phyloP scores from a whole-genome alignment of 2,888 invertebrate species.

The Aplocera efformata region DNA sequence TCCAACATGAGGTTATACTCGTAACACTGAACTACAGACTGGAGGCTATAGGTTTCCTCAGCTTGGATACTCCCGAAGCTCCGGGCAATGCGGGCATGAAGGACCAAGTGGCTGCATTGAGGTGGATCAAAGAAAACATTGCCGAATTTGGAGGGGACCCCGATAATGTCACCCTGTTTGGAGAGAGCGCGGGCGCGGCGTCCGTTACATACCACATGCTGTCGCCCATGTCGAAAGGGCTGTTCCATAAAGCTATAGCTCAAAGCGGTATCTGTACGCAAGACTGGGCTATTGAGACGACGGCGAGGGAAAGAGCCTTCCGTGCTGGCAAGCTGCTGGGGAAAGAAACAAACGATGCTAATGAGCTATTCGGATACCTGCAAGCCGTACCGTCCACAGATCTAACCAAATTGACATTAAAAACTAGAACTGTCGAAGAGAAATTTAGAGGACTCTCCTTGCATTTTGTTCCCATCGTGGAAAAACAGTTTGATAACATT shows the following conservation, averaged over 20 bases:
- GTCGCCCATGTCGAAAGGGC: slow-evolving; percentile 28
- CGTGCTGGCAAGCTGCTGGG: slow-evolving; percentile 8
- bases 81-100: slow-evolving; percentile 68
- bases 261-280: slow-evolving; percentile 47
- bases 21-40: slow-evolving; percentile 58
- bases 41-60: slow-evolving; percentile 59
- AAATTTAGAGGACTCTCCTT: slow-evolving; percentile 43
- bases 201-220: slow-evolving; percentile 29
- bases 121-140: slow-evolving; percentile 66
- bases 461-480: slow-evolving; percentile 48
- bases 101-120: slow-evolving; percentile 64
- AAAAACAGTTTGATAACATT: slow-evolving; percentile 43
- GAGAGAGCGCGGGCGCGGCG: slow-evolving; percentile 64
- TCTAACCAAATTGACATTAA: slow-evolving; percentile 35
- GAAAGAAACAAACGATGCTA: slow-evolving; percentile 5
- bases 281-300: slow-evolving; percentile 7
- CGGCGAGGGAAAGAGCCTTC: slow-evolving; percentile 9
- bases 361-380: slow-evolving; percentile 4
- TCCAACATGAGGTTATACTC: slow-evolving; percentile 42
- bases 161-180: slow-evolving; percentile 62
- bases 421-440: slow-evolving; percentile 43
- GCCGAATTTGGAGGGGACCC: slow-evolving; percentile 66
- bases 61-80: slow-evolving; percentile 60
- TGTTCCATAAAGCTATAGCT: slow-evolving; percentile 58
- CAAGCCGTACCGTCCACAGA: slow-evolving; percentile 9